Base-by-base conservation (phyloP, 2,797 vertebrate species). In the Hybognathus amarus region DNA sequence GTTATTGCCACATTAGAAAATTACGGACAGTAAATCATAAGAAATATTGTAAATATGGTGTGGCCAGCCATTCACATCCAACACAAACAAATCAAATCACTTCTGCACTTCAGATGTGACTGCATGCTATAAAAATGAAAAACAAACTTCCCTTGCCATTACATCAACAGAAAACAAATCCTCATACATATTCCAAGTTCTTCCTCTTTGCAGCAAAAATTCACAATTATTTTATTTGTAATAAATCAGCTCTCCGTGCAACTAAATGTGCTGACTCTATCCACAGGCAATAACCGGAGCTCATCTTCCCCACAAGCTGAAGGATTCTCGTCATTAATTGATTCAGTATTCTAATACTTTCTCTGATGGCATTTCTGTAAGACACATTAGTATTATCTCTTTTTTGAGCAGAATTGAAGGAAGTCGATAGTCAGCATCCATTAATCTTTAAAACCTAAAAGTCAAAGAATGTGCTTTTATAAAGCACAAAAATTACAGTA, bases 281-380 rank as follows among this genome's bases (percentile, higher is more conserved):
- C 59, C 59, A 80, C 45, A 36, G 68, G 71, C 82, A 78, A 80
- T 61, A 80, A 69, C 50, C 24, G 11, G 47, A 85, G 79, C 73
- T 83, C 47, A 69, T 82, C 68, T 73, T 27, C 68, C 24, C 50
- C 30, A 77, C n/a, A 1, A 80, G 50, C 81, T 76, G 64, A 38
- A 83, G 67, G 67, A 80, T 63, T 78, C 20, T 47, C 17, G 18
- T 54, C 59, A 83, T 80, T 76, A 85, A 86, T 67, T 80, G 69
- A 80, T 79, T 86, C 82, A 70, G 84, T 63, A 67, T 59, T 68
- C 71, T 54, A 66, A 54, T 81, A 59, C 42, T 81, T 81, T 68
- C 36, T 81, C 42, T 30, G 66, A 56, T 70, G 75, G 79, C n/a
- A 40, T 83, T 75, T 83, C 24, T 45, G 77, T 30, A 18, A 67